Evolutionary conservation across 1,140 invertebrate species (phyloP).

Genomic region (Mesaphorura yosii): DNA sequence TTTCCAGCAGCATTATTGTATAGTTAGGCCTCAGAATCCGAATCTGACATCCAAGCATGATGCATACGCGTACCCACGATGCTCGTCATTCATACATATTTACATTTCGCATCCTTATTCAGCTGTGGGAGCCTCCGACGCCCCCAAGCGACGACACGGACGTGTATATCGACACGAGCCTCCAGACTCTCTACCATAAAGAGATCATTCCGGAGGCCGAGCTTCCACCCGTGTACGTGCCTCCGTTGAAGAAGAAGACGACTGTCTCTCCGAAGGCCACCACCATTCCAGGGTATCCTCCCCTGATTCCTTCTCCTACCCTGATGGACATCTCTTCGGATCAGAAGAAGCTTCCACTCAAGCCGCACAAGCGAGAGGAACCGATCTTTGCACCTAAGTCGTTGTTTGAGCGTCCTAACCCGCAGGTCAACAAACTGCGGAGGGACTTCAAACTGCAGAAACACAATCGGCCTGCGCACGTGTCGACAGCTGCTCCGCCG

Average conservation of each 20-base stretch:
- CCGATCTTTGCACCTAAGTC: conserved; percentile 65
- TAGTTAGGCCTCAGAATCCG: too few species aligned
- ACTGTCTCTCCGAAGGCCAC: not conserved
- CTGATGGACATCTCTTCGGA: too few species aligned
- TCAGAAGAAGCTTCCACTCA: conserved; percentile 37
- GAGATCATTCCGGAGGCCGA: conserved; percentile 68
- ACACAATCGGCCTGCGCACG: conserved; percentile 44
- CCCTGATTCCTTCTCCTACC: too few species aligned
- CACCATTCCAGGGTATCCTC: too few species aligned
- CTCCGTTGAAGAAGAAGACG: not conserved
- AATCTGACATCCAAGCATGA: too few species aligned
- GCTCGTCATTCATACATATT: too few species aligned
- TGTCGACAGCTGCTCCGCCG: conserved; percentile 40
- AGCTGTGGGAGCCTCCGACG: conserved; percentile 93
- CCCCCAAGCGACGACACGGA: conserved; percentile 83
- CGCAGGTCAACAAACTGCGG: conserved; percentile 61
- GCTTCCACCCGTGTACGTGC: conserved; percentile 63
- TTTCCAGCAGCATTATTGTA: too few species aligned
- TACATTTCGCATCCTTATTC: too few species aligned
- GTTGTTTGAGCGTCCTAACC: conserved; percentile 72
- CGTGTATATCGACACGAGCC: conserved; percentile 74
- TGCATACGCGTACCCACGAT: not conserved
- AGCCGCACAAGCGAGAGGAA: conserved; percentile 56
- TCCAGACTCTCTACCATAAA: conserved; percentile 73
- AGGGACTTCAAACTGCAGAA: conserved; percentile 64